Evolutionary conservation across 2,113 vertebrate species (phyloP).

Genomic region (Oncorhynchus keta): DNA sequence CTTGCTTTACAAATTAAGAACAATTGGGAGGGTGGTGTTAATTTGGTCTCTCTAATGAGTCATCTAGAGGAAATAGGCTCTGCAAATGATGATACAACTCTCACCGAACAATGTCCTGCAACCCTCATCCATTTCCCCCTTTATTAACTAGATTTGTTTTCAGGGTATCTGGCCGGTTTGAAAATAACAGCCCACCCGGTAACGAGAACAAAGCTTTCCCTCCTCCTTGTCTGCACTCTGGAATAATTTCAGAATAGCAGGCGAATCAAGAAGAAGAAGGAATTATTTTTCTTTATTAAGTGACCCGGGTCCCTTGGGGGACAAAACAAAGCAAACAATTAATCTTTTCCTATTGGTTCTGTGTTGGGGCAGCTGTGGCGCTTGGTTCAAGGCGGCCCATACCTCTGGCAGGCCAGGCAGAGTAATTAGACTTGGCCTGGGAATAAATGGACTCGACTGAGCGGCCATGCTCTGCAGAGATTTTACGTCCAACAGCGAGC

Average conservation of each 20-base stretch:
- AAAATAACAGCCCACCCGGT: slow-evolving; percentile 61
- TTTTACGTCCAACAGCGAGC: slow-evolving; percentile 69
- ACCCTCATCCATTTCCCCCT: slow-evolving; percentile 70
- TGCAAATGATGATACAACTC: slow-evolving; percentile 88
- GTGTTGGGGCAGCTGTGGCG: slow-evolving; percentile 27
- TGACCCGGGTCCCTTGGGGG: slow-evolving; percentile 86
- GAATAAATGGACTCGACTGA: slow-evolving; percentile 82
- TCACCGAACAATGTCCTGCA: slow-evolving; percentile 75
- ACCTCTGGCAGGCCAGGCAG: slow-evolving; percentile 81
- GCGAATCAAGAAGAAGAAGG: slow-evolving; percentile 78
- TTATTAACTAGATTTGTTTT: slow-evolving; percentile 70
- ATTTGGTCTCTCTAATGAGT: slow-evolving; percentile 86
- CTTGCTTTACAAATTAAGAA: slow-evolving; percentile 87
- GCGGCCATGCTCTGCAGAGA: slow-evolving; percentile 79
- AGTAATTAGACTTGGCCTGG: slow-evolving; percentile 85
- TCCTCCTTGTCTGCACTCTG: slow-evolving; percentile 58
- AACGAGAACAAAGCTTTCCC: slow-evolving; percentile 71
- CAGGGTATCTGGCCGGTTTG: slow-evolving; percentile 54
- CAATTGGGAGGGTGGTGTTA: slow-evolving; percentile 82
- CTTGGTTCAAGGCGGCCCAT: slow-evolving; percentile 48
- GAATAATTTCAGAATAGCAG: slow-evolving; percentile 78
- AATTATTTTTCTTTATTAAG: slow-evolving; percentile 99
- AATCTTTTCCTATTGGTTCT: slow-evolving; percentile 92
- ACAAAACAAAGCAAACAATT: slow-evolving; percentile 94
- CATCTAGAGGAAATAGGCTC: slow-evolving; percentile 81